Evolutionary conservation across 1,140 invertebrate species (phyloP).

Genomic region (Drosophila sucinea): DNA sequence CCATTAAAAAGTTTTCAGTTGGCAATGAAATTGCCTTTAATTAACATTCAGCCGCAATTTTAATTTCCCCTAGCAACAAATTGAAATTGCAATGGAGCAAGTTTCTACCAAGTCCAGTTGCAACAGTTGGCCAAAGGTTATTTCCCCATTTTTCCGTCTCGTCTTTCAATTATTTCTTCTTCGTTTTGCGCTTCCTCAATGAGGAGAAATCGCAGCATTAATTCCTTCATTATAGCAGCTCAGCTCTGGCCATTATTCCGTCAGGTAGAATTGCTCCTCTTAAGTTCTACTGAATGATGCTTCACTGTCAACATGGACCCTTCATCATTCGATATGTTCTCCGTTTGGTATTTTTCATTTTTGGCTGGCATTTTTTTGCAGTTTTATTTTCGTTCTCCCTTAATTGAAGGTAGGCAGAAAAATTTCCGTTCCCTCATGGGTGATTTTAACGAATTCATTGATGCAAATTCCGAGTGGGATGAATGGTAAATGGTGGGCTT

Average conservation of each 20-base stretch:
- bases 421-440: not conserved
- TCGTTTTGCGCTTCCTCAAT: not conserved
- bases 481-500: conserved; percentile 13
- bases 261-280: not conserved
- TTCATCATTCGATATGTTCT: conserved; percentile 2
- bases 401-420: conserved; percentile 40
- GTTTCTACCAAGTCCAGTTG: not conserved
- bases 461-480: conserved; percentile 22
- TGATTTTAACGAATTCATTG: conserved; percentile 53
- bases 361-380: conserved; percentile 19
- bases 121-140: conserved; percentile 12
- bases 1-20: conserved; percentile 13
- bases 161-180: conserved; percentile 4
- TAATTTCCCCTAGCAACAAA: not conserved
- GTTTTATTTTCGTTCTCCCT: conserved; percentile 29
- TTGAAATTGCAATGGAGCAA: conserved; percentile 4
- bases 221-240: conserved; percentile 14
- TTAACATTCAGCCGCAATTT: conserved; percentile 15
- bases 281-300: not conserved
- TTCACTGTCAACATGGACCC: conserved; percentile 33
- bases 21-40: conserved; percentile 16
- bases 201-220: conserved; percentile 4
- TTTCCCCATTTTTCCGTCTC: not conserved
- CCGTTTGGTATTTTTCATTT: conserved; percentile 26
- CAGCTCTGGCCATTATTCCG: not conserved